These are phyloP conservation scores for Petrocephalus schoutedeni DNA, from an alignment of 2,797 vertebrate genomes.

Conservation along the genomic window DNA sequence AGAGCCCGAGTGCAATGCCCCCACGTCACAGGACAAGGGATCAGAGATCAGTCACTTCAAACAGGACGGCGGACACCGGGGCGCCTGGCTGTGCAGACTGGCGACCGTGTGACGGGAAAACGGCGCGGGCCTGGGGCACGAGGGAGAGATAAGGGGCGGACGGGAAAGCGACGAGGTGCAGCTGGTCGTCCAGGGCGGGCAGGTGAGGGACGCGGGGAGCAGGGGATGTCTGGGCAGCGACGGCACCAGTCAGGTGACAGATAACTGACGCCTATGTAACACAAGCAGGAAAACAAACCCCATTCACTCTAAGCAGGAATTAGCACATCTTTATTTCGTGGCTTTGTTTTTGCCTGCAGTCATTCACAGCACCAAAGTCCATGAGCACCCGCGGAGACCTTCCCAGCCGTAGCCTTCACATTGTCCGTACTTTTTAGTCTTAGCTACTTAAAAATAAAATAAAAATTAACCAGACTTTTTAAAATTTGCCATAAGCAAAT, in stretches of 20 bases:
- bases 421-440: conserved; percentile 31
- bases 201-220: not conserved
- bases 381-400: not conserved
- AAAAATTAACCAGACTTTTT: conserved; percentile 42
- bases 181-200: not conserved
- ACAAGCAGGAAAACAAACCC: conserved; percentile 31
- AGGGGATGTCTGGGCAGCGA: not conserved
- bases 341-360: not conserved
- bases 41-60: conserved; percentile 70
- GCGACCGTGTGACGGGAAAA: conserved; percentile 36
- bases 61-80: conserved; percentile 61
- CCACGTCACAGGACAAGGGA: conserved; percentile 47
- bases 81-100: conserved; percentile 48
- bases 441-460: conserved; percentile 40
- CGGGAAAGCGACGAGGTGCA: not conserved
- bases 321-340: conserved; percentile 51
- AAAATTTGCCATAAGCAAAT: conserved; percentile 41
- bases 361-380: not conserved
- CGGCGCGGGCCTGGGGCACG: not conserved
- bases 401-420: not conserved
- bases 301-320: conserved; percentile 36
- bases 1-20: conserved; percentile 39
- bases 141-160: conserved; percentile 20
- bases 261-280: not conserved
- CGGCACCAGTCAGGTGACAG: not conserved